A percentile compares a stretch with the other conserved stretches of the same genome.
Evolutionary conservation across 2,113 vertebrate species (phyloP).

Genomic region (Pionites leucogaster): DNA sequence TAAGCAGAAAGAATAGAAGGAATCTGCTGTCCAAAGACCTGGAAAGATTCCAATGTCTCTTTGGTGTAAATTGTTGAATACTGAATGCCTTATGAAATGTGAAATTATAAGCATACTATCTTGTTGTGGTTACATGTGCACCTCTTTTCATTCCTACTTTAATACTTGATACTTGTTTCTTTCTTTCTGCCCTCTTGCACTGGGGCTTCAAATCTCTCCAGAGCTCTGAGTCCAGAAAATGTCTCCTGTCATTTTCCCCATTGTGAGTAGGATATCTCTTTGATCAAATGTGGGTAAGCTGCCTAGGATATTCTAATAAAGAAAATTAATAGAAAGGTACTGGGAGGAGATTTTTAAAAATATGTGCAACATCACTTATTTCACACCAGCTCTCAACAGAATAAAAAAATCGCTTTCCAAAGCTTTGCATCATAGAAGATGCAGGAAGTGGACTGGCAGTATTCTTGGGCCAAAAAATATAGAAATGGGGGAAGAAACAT

Average conservation of each 20-base stretch:
- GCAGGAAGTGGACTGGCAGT: background rate
- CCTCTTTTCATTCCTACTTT: background rate
- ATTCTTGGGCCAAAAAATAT: background rate
- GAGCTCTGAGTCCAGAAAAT: background rate
- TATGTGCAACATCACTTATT: background rate
- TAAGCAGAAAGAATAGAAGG: background rate
- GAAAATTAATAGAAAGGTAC: background rate
- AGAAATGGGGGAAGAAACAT: background rate
- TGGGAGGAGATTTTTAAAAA: background rate
- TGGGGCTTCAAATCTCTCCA: background rate
- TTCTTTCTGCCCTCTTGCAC: background rate
- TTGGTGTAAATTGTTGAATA: background rate
- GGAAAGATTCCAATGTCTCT: background rate
- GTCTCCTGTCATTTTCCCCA: background rate
- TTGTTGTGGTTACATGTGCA: background rate
- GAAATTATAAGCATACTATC: background rate
- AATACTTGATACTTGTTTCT: background rate
- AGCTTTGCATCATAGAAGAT: background rate
- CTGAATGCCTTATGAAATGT: background rate
- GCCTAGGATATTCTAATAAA: background rate
- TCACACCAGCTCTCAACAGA: background rate
- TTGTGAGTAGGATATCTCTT: background rate
- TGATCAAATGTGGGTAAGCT: background rate
- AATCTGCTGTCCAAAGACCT: background rate
- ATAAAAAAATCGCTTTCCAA: background rate